Evolutionary conservation across 2,888 invertebrate genomes (phyloP).

Genomic region (Clusia tigrina): DNA sequence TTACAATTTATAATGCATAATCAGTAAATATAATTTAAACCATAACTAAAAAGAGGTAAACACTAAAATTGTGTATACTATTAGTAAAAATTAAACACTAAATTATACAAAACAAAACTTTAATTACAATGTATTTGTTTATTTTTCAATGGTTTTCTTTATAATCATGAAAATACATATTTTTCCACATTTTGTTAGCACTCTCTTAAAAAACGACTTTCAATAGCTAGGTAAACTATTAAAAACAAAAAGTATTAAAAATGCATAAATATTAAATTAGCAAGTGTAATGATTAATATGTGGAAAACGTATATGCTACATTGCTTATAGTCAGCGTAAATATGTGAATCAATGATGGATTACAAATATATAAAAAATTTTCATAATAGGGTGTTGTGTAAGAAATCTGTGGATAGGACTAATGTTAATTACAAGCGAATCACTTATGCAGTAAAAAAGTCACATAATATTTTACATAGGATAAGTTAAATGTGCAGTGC

Average conservation of each 20-base stretch:
- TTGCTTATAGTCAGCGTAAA: background rate
- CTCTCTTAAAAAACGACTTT: background rate
- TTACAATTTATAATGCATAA: constrained; percentile 3
- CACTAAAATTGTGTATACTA: background rate
- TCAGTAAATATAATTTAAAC: background rate
- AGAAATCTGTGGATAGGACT: too few relatives aligned
- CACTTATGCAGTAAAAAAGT: background rate
- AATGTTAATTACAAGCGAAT: background rate
- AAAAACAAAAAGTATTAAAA: too few relatives aligned
- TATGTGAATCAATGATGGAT: background rate
- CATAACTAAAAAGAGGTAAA: constrained; percentile 1
- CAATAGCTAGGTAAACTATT: background rate
- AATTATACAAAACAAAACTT: background rate
- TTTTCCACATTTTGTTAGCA: constrained; percentile 7
- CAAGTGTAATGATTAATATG: constrained; percentile 2
- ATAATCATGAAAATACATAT: too few relatives aligned
- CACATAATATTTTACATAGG: background rate
- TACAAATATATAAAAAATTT: background rate
- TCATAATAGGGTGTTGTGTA: background rate
- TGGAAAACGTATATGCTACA: background rate
- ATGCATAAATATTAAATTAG: constrained; percentile 10
- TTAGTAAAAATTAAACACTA: background rate
- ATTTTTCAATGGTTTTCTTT: background rate
- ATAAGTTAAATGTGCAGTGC: too few relatives aligned
- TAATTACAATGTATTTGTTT: background rate